These are phyloP conservation scores for Dysdera silvatica DNA, from an alignment of 1,140 invertebrate species.

Conservation along the genomic window DNA sequence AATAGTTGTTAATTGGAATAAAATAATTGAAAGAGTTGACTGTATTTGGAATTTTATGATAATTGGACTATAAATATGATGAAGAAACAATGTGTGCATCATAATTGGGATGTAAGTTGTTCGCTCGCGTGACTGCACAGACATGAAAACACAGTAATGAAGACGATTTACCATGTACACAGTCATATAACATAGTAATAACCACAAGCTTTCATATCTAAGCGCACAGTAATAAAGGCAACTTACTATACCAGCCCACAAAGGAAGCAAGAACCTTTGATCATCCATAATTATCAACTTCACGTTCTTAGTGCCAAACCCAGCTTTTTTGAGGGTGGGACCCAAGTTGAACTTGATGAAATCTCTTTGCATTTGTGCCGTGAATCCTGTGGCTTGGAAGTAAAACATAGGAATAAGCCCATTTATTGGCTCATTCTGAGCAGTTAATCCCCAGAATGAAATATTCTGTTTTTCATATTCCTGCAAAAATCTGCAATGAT, in stretches of 20 bases:
- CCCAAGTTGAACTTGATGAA: slow-evolving; percentile 61
- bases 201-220: too few relatives aligned
- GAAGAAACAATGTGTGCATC: too few relatives aligned
- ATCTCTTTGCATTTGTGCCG: slow-evolving; percentile 50
- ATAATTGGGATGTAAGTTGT: too few relatives aligned
- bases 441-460: slow-evolving; percentile 56
- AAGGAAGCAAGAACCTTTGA: slow-evolving; percentile 55
- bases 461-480: slow-evolving; percentile 51
- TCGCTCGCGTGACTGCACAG: too few relatives aligned
- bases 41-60: too few relatives aligned
- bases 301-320: slow-evolving; percentile 49
- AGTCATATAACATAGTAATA: too few relatives aligned
- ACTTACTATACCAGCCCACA: slow-evolving; percentile 55
- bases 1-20: too few relatives aligned
- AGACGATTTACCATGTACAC: too few relatives aligned
- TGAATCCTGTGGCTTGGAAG: slow-evolving; percentile 70
- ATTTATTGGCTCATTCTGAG: slow-evolving; percentile 54
- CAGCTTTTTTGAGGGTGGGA: slow-evolving; percentile 55
- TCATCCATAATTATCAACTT: slow-evolving; percentile 65
- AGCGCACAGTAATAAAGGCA: not conserved
- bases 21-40: too few relatives aligned
- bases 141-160: too few relatives aligned
- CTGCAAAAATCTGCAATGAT: slow-evolving; percentile 54
- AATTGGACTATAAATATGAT: too few relatives aligned
- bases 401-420: slow-evolving; percentile 47